phyloP scores from a whole-genome alignment of 2,113 vertebrate species.

The Zosterops hypoxanthus region DNA sequence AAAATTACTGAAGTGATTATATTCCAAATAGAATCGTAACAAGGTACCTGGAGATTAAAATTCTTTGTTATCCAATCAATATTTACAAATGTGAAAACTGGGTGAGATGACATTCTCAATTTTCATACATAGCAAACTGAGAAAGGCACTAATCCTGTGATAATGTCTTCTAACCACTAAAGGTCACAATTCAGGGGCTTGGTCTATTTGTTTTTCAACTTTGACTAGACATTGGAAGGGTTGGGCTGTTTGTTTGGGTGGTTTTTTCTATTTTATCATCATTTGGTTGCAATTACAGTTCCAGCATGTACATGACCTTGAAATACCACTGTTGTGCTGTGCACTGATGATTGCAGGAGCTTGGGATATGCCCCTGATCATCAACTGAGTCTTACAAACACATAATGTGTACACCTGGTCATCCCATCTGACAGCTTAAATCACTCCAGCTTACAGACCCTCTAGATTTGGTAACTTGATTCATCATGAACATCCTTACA shows the following conservation, averaged over 20 bases:
- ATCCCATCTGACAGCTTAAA: neutral
- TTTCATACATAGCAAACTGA: neutral
- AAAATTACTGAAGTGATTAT: slow-evolving; percentile 60
- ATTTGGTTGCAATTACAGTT: neutral
- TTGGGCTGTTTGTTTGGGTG: neutral
- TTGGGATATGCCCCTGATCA: neutral
- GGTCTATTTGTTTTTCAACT: neutral
- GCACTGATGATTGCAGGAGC: neutral
- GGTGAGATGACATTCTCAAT: neutral
- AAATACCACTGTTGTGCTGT: neutral
- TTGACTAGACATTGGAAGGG: neutral
- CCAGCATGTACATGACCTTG: neutral
- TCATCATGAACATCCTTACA: neutral
- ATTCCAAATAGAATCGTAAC: slow-evolving; percentile 55
- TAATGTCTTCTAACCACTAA: neutral
- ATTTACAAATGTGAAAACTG: slow-evolving; percentile 51
- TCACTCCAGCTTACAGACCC: neutral
- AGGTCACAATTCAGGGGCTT: neutral
- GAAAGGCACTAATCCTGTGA: neutral
- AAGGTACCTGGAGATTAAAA: slow-evolving; percentile 62
- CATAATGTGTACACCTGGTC: neutral
- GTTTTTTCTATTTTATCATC: neutral
- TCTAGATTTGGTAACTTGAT: neutral
- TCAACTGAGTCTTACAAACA: neutral
- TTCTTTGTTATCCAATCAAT: slow-evolving; percentile 60